Base-by-base conservation (phyloP, 1,140 invertebrate genomes). In the Drosophila ananassae region DNA sequence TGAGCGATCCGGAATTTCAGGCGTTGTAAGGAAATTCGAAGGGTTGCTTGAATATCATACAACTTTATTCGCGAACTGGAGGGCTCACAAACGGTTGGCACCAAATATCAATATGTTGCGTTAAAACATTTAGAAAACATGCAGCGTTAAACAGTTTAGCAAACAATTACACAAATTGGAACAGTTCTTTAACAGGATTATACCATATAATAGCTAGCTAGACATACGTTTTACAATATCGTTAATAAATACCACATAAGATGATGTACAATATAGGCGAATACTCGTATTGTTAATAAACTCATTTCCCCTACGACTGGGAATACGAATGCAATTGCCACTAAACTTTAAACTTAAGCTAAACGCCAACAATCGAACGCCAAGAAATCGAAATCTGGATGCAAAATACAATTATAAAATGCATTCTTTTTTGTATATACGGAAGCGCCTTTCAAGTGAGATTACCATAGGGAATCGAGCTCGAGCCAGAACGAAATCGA, bases 241-340 rank as follows among this genome's bases (percentile, higher is more conserved):
- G 41, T 77, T 73, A 78, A 85, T 80, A 85, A 73, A 77, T 73
- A 73, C 64, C 81, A 85, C 62, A 85, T 54, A 76, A 79, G 64
- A 63, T 28, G 57, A 66, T 84, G 77, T 77, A 81, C 77, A 87
- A 74, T 82, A 69, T 69, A 78, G 67, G 63, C 55, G 73, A 81
- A 67, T 77, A 73, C 51, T 44, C 24, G 73, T 77, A 66, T 58
- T 82, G 67, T 64, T 79, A 85, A 85, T 81, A 81, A 81, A 67
- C 47, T 71, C 68, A 85, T 69, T 77, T 53, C 24, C 34, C 51
- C 55, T 76, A 68, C 32, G 62, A 62, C 76, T 85, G 73, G 34
- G 34, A 39, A 7, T 21, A 17, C n/a, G 41, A 44, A 44, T 44
- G 13, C n/a, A 21, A 21, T n/a, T 44, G 41, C 41, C 41, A 21